A percentile compares a stretch with the other conserved stretches of the same genome.
Conservation (phyloP, 1,140 invertebrate species). For the Pogonus chalceus region DNA sequence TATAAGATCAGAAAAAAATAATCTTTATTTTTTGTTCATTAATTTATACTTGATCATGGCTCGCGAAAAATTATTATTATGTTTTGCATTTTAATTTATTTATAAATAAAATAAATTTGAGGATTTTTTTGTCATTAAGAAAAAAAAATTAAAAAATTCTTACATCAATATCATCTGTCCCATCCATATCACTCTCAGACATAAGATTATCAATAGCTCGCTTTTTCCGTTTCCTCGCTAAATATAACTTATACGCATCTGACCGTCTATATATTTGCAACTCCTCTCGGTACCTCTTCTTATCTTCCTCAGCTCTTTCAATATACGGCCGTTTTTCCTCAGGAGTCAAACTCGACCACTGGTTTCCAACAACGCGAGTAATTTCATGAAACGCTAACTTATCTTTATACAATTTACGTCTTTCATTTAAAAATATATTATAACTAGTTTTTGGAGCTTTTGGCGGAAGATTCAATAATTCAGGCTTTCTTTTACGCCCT, state of each 20-base stretch:
- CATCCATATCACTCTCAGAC: constrained; percentile 43
- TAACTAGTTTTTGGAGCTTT: constrained; percentile 48
- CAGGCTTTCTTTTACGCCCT: constrained; percentile 47
- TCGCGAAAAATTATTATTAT: too few species aligned
- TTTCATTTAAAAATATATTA: constrained; percentile 45
- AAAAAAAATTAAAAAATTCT: constrained; percentile 17
- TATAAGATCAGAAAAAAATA: too few species aligned
- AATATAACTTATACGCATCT: constrained; percentile 43
- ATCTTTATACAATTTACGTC: constrained; percentile 42
- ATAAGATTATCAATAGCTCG: constrained; percentile 38
- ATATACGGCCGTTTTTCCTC: constrained; percentile 46
- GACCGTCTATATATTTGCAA: constrained; percentile 45
- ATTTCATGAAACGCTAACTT: constrained; percentile 41
- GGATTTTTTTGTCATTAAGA: constrained; percentile 2
- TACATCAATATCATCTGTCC: constrained; percentile 43
- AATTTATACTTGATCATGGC: too few species aligned
- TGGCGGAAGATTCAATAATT: constrained; percentile 39
- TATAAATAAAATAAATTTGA: constrained; percentile 8
- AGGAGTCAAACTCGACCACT: constrained; percentile 43
- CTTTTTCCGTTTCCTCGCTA: constrained; percentile 43
- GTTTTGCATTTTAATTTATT: too few species aligned
- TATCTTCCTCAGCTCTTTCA: constrained; percentile 43
- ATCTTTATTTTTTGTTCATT: too few species aligned
- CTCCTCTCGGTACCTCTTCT: constrained; percentile 45
- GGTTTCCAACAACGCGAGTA: constrained; percentile 45